These are phyloP conservation scores for Lasioglossum lativentre DNA, from an alignment of 2,888 invertebrate species.

Conservation along the genomic window DNA sequence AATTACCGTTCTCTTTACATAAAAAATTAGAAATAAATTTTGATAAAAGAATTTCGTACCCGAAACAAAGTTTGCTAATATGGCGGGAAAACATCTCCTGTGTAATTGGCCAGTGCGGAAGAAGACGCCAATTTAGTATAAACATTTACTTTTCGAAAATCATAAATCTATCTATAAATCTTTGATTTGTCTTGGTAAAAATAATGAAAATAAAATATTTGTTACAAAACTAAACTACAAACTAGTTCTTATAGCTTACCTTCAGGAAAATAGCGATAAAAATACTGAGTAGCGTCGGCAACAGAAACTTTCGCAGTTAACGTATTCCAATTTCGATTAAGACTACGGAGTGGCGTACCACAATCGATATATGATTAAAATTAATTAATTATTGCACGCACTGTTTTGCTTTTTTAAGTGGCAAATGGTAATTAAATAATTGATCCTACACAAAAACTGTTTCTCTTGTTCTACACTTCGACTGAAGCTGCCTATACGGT, in stretches of 20 bases:
- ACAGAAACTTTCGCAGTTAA: slow-evolving; percentile 57
- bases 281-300: slow-evolving; percentile 63
- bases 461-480: slow-evolving; percentile 19
- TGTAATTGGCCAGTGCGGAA: slow-evolving; percentile 73
- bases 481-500: slow-evolving; percentile 30
- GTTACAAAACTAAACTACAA: background rate
- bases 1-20: background rate
- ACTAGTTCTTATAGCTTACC: slow-evolving; percentile 52
- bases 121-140: slow-evolving; percentile 60
- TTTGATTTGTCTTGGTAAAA: too few relatives aligned
- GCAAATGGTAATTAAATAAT: slow-evolving; percentile 19
- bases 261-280: slow-evolving; percentile 57
- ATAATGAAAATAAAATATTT: background rate
- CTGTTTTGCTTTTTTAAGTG: background rate
- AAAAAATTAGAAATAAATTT: background rate
- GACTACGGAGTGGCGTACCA: slow-evolving; percentile 69
- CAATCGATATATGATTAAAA: slow-evolving; percentile 17
- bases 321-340: slow-evolving; percentile 60
- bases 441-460: slow-evolving; percentile 15
- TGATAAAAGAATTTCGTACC: slow-evolving; percentile 62
- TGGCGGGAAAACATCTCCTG: slow-evolving; percentile 79
- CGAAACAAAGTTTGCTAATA: slow-evolving; percentile 73
- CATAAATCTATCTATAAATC: background rate
- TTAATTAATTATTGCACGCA: slow-evolving; percentile 19
- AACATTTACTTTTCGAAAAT: slow-evolving; percentile 63